Percentiles rank a stretch among this genome's conserved stretches.
Conservation (phyloP, 2,113 vertebrate genomes). For the Pomatorhinus ruficollis region DNA sequence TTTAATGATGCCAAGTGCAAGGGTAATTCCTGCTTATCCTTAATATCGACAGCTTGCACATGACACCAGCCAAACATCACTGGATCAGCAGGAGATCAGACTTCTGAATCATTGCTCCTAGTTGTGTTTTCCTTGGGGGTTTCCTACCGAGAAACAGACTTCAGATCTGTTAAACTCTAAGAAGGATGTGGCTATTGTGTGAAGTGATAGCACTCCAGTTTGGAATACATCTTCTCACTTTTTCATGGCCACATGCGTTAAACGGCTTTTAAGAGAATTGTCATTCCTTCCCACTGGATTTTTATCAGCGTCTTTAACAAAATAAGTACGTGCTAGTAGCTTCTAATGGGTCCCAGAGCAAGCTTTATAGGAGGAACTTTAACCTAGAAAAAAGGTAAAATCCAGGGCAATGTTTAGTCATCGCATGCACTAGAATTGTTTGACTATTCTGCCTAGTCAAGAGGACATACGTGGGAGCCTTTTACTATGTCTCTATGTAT, state of each 20-base stretch:
- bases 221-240: not conserved
- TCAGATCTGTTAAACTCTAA: not conserved
- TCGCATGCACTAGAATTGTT: not conserved
- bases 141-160: not conserved
- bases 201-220: not conserved
- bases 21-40: not conserved
- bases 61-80: not conserved
- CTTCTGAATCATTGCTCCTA: not conserved
- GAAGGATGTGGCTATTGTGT: not conserved
- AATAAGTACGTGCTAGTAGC: not conserved
- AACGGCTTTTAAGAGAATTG: not conserved
- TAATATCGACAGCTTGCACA: not conserved
- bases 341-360: not conserved
- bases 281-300: not conserved
- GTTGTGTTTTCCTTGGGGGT: not conserved
- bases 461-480: not conserved
- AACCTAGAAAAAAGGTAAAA: slow-evolving; percentile 15
- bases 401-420: not conserved
- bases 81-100: not conserved
- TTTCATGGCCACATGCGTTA: not conserved
- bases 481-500: not conserved
- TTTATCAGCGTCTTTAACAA: not conserved
- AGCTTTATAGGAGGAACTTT: slow-evolving; percentile 3
- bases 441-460: not conserved
- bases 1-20: not conserved